Percentiles rank a stretch among this genome's conserved stretches.
Conservation (phyloP, 2,888 invertebrate species). For the Metalampra italica region DNA sequence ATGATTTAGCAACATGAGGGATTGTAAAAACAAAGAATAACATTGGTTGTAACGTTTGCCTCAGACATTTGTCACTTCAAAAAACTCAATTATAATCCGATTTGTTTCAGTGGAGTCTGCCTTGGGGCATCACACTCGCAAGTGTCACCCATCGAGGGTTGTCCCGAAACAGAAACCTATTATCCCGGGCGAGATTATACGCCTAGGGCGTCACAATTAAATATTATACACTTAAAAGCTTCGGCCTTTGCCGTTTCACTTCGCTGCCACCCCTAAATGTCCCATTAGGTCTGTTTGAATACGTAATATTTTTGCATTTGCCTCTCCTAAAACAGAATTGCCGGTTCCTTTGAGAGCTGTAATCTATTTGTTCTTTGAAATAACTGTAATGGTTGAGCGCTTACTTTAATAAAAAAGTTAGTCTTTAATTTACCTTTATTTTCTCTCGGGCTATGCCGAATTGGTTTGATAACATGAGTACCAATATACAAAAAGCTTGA, state of each 20-base stretch:
- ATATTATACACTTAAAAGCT: constrained; percentile 80
- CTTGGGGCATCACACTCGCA: constrained; percentile 71
- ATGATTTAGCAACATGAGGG: not conserved
- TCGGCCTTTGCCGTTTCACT: constrained; percentile 79
- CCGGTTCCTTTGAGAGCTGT: constrained; percentile 76
- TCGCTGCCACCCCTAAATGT: constrained; percentile 78
- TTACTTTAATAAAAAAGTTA: constrained; percentile 63
- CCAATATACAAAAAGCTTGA: constrained; percentile 14
- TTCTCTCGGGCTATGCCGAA: constrained; percentile 10
- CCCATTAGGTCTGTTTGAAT: constrained; percentile 79
- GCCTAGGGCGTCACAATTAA: constrained; percentile 80
- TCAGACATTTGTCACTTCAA: constrained; percentile 57
- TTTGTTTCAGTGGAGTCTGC: constrained; percentile 69
- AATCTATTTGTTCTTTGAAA: constrained; percentile 78
- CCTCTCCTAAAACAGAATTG: constrained; percentile 74
- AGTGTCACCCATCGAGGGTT: constrained; percentile 74
- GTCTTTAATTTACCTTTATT: constrained; percentile 43
- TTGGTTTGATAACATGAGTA: constrained; percentile 6
- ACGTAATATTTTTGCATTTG: constrained; percentile 79
- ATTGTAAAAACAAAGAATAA: not conserved
- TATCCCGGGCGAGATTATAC: constrained; percentile 79
- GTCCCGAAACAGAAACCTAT: constrained; percentile 78
- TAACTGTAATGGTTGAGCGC: constrained; percentile 73
- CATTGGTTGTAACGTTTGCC: constrained; percentile 5
- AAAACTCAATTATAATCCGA: constrained; percentile 74